Evolutionary conservation across 2,113 vertebrate genomes (phyloP), one percentile per base, ranked within the genome.

Genomic region (Manacus vitellinus): DNA sequence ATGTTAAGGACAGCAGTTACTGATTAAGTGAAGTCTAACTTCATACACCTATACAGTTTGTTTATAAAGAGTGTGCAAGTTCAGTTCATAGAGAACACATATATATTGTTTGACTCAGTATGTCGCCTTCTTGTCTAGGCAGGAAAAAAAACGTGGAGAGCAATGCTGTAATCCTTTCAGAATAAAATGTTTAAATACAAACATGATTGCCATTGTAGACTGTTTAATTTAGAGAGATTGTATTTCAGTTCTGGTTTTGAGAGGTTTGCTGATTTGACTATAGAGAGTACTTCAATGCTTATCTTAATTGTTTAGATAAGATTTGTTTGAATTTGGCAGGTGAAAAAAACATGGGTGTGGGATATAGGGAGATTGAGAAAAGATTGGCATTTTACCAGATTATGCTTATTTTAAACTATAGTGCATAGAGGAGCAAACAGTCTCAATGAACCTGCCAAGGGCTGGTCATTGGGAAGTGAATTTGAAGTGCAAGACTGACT

Each of bases 171-270:
- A 99, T 98, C 98, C 98, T 98, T 98, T 98, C 97, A 98, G 98
- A 99, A 98, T 98, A 99, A 99, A 98, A 99, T 98, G 98, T 99
- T 99, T 98, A 98, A 98, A 99, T 98, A 98, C 98, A 99, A 99
- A 99, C 98, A 99, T 97, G 98, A 98, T 98, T 97, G 98, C 96
- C 97, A 97, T 96, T 97, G 98, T 96, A 98, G 98, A 98, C 95
- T 98, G 98, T 98, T 98, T 98, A 98, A 99, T 98, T 97, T 98
- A 97, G 97, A 59, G 88, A 98, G 98, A 98, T 98, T 98, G 96
- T 97, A 96, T 98, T 98, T 98, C 98, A 98, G 97, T 97, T 97
- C 97, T 97, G 97, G 85, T 96, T 98, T 98, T 95, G 97, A 98
- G 97, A 96, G 75, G 94, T 97, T 97, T 97, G 97, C 97, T 97